phyloP scores from a whole-genome alignment of 1,140 invertebrate species.

The Sarcophaga peregrina region DNA sequence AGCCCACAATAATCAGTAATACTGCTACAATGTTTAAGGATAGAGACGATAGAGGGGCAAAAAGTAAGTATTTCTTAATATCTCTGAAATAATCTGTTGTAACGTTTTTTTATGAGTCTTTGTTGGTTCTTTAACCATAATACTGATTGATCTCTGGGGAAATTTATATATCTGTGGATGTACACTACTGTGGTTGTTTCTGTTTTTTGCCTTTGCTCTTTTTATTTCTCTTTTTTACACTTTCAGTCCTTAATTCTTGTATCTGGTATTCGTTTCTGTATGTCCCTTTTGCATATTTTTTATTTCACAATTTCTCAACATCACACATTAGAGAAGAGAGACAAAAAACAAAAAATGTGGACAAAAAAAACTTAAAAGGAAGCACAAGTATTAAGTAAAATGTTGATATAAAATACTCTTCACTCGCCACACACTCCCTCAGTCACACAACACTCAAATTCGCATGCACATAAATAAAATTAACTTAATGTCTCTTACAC shows the following conservation, averaged over 20 bases:
- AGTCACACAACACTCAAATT: neutral
- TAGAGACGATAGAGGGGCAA: neutral
- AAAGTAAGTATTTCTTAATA: slow-evolving; percentile 14
- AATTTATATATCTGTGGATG: slow-evolving; percentile 28
- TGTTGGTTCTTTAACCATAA: slow-evolving; percentile 32
- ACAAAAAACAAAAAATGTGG: neutral
- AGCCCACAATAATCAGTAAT: no score
- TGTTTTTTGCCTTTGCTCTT: neutral
- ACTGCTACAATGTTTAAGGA: no score
- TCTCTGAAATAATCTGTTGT: neutral
- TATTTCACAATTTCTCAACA: neutral
- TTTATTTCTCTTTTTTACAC: neutral
- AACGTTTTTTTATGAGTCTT: slow-evolving; percentile 11
- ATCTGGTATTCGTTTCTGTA: neutral
- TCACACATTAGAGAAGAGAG: neutral
- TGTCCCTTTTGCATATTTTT: slow-evolving; percentile 24
- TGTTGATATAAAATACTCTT: neutral
- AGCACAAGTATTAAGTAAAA: neutral
- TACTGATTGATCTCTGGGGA: slow-evolving; percentile 41
- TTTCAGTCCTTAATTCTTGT: neutral
- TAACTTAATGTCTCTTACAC: slow-evolving; percentile 43
- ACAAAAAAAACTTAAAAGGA: neutral
- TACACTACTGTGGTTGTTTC: neutral
- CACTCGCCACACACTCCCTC: neutral
- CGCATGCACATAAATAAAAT: slow-evolving; percentile 28